Evolutionary conservation across 2,113 vertebrate genomes (phyloP).

Genomic region (Chaetorhynchus papuensis): DNA sequence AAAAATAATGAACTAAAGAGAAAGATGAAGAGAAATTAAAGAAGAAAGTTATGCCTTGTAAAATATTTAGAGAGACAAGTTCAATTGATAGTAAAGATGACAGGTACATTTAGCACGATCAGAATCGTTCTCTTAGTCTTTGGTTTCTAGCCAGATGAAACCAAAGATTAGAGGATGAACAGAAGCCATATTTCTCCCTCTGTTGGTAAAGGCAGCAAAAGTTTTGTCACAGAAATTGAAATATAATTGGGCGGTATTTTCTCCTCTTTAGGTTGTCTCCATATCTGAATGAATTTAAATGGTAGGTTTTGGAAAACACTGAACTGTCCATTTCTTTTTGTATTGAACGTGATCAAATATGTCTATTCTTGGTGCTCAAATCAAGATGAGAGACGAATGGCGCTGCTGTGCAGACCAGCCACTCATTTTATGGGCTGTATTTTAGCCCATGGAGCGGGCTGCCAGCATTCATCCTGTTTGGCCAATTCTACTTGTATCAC

Average conservation of each 20-base stretch:
- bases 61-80: slow-evolving; percentile 33
- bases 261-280: not conserved
- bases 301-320: not conserved
- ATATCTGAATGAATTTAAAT: not conserved
- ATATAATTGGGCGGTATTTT: not conserved
- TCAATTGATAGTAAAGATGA: not conserved
- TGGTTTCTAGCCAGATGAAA: not conserved
- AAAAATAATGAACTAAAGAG: slow-evolving; percentile 22
- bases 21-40: slow-evolving; percentile 32
- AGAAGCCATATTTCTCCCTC: not conserved
- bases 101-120: not conserved
- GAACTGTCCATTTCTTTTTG: not conserved
- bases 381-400: not conserved
- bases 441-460: not conserved
- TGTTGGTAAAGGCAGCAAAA: not conserved
- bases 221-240: not conserved
- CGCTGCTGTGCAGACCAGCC: not conserved
- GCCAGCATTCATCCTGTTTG: not conserved
- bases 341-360: not conserved
- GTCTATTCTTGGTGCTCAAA: not conserved
- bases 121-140: not conserved
- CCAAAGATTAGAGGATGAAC: not conserved
- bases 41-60: slow-evolving; percentile 1
- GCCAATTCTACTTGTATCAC: not conserved
- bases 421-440: not conserved